Base-by-base conservation (phyloP, 1,140 invertebrate species). In the Papilio dardanus region DNA sequence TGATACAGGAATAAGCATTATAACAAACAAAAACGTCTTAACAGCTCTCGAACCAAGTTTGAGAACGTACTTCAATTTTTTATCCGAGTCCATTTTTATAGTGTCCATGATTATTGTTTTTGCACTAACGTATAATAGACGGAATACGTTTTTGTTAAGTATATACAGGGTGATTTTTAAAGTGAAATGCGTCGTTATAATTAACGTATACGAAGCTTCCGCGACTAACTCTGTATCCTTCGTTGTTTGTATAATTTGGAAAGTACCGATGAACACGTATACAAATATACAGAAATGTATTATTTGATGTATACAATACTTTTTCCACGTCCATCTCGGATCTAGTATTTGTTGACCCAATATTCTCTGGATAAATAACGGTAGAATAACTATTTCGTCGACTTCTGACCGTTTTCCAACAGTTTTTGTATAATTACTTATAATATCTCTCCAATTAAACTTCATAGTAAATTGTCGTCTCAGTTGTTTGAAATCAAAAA, bases 271-370 rank as follows among this genome's bases (percentile, higher is more conserved):
- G 66, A 87, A 81, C 12, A 90, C 86, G 58, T 92, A 92, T 21
- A 87, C 68, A 19, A 86, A 81, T 42, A 91, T 76, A 65, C 62
- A 40, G 33, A 85, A 35, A 71, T 66, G 81, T 4, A 86, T 71
- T 21, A 91, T 28, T 67, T 90, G 87, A 42, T 84, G 74, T 2
- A 80, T 30, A 21, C 67, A 81, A 76, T 78, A 83, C 66, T 77
- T 87, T 75, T 75, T 84, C 87, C 87, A 91, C 28, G 82, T 84
- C 88, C 88, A 91, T 73, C 79, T 78, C 14, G 88, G 85, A 74
- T 92, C 83, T 50, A 92, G 81, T 19, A 90, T 79, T 76, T 90
- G 87, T 30, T 89, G 86, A 6, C 88, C 88, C 24, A 89, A 83
- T 19, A 86, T 74, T 66, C 80, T 76, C 73, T 92, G 90, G 30